Percentiles rank a stretch among this genome's conserved stretches.
Conservation (phyloP, 2,888 invertebrate genomes). For the Zaprionus obscuricornis region DNA sequence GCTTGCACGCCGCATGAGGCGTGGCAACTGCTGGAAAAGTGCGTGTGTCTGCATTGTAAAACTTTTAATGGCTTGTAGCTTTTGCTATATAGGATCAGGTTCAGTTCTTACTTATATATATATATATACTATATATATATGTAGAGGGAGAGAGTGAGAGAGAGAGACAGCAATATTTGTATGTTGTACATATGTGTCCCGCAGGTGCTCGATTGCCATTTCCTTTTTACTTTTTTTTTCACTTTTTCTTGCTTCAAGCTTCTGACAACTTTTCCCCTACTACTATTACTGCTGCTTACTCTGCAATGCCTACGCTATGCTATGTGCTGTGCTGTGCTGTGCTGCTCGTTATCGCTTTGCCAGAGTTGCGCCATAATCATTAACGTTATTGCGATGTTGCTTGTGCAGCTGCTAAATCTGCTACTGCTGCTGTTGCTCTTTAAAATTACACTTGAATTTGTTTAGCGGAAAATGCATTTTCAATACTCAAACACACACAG, state of each 20-base stretch:
- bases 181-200: slow-evolving; percentile 56
- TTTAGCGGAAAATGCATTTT: slow-evolving; percentile 61
- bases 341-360: slow-evolving; percentile 32
- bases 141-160: too few relatives aligned
- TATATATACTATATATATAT: too few relatives aligned
- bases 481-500: slow-evolving; percentile 62
- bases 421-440: too few relatives aligned
- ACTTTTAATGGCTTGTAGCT: slow-evolving; percentile 75
- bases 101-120: too few relatives aligned
- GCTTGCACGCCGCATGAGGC: too few relatives aligned
- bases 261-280: slow-evolving; percentile 46
- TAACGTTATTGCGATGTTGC: slow-evolving; percentile 60
- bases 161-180: not conserved
- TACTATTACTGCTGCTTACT: not conserved
- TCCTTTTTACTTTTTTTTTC: not conserved
- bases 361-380: slow-evolving; percentile 66
- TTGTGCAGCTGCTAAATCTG: slow-evolving; percentile 55
- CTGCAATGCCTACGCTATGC: slow-evolving; percentile 29
- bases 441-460: slow-evolving; percentile 20
- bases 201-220: slow-evolving; percentile 49
- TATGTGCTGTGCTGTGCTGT: not conserved
- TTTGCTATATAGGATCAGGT: slow-evolving; percentile 20
- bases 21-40: slow-evolving; percentile 52
- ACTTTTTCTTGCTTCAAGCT: slow-evolving; percentile 21
- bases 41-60: slow-evolving; percentile 78